These are phyloP conservation scores for Chrysaora quinquecirrha DNA, from an alignment of 30 jellyfish, hydroid and myxozoan genomes.

Conservation along the genomic window DNA sequence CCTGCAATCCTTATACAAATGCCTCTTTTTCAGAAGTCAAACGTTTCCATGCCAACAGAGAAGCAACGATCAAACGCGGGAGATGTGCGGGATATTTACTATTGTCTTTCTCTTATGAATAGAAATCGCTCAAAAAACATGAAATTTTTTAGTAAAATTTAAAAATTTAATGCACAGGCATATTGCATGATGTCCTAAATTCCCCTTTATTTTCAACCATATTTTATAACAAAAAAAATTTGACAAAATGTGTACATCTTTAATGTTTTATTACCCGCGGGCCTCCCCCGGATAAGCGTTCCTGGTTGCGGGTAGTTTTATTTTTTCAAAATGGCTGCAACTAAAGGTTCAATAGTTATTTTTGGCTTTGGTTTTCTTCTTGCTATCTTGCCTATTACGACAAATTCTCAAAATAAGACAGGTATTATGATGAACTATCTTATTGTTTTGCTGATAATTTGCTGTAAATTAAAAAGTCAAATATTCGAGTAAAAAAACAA, in stretches of 20 bases:
- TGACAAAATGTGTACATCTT: too few relatives aligned
- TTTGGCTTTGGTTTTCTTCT: not conserved
- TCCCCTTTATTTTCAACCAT: too few relatives aligned
- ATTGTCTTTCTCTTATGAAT: too few relatives aligned
- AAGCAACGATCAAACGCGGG: not conserved
- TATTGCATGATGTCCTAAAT: too few relatives aligned
- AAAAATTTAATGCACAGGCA: too few relatives aligned
- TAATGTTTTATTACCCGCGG: too few relatives aligned
- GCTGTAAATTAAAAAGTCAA: too few relatives aligned
- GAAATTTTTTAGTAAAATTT: too few relatives aligned
- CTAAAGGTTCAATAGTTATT: not conserved
- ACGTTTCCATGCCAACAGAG: not conserved
- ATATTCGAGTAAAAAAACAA: too few relatives aligned
- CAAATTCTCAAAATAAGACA: not conserved
- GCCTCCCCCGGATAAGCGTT: not conserved
- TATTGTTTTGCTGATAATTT: not conserved
- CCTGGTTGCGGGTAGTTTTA: not conserved
- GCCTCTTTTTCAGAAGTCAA: not conserved
- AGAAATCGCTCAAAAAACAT: too few relatives aligned
- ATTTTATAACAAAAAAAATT: too few relatives aligned
- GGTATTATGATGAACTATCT: not conserved
- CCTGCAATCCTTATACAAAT: not conserved
- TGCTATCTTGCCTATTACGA: not conserved
- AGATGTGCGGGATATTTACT: not conserved
- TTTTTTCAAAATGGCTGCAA: not conserved